A percentile compares a stretch with the other conserved stretches of the same genome.
phyloP scores from a whole-genome alignment of 1,140 invertebrate species.

The Drosophila auraria region DNA sequence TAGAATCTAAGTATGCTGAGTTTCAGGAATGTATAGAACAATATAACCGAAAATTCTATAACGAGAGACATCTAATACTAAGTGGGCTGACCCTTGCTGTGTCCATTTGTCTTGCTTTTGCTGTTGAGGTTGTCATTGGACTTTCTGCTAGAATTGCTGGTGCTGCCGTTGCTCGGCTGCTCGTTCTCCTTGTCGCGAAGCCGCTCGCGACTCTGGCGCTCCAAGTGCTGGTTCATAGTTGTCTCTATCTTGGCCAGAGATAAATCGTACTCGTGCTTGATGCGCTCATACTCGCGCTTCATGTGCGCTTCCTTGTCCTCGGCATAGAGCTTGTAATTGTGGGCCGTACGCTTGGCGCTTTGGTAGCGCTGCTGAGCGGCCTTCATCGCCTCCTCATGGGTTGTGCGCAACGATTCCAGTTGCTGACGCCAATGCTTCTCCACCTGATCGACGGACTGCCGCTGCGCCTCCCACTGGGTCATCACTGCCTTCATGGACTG shows the following conservation, averaged over 20 bases:
- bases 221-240: constrained; percentile 64
- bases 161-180: constrained; percentile 55
- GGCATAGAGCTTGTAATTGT: constrained; percentile 86
- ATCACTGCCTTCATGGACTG: constrained; percentile 80
- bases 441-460: constrained; percentile 58
- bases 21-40: constrained; percentile 19
- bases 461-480: constrained; percentile 78
- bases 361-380: constrained; percentile 86
- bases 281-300: constrained; percentile 76
- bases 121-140: not conserved
- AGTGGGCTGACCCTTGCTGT: not conserved
- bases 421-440: constrained; percentile 70
- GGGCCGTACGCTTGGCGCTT: constrained; percentile 86
- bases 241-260: constrained; percentile 74
- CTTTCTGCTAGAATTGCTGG: constrained; percentile 2
- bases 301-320: constrained; percentile 83
- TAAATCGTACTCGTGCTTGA: constrained; percentile 75
- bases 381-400: constrained; percentile 73
- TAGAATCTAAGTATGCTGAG: too few relatives aligned
- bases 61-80: not conserved
- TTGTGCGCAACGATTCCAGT: constrained; percentile 52
- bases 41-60: constrained; percentile 11
- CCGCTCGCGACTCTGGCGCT: constrained; percentile 55
- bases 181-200: constrained; percentile 60
- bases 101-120: constrained; percentile 4